phyloP scores from a whole-genome alignment of 2,797 vertebrate genomes.

The Takifugu rubripes region DNA sequence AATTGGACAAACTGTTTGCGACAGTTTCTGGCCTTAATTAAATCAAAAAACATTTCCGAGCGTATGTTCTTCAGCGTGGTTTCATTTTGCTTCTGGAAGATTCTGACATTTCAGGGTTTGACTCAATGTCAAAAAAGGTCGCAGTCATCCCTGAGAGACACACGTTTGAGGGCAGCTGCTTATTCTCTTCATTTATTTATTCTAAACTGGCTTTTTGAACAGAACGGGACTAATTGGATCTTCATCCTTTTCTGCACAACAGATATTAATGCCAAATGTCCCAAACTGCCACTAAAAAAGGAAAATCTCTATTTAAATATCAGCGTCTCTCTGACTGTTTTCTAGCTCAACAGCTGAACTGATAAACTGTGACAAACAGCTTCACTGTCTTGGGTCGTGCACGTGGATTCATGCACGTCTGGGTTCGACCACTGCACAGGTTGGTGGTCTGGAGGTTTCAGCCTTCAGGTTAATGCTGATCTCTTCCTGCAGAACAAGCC shows the following conservation, averaged over 20 bases:
- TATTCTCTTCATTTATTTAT: not conserved
- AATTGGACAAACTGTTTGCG: not conserved
- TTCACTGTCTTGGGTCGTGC: not conserved
- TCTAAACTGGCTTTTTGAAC: not conserved
- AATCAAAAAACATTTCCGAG: not conserved
- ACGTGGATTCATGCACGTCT: no score
- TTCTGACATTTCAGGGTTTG: constrained; percentile 46
- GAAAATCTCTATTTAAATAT: not conserved
- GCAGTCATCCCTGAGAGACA: constrained; percentile 18
- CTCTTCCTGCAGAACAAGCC: not conserved
- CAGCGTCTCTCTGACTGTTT: constrained; percentile 13
- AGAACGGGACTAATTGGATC: not conserved
- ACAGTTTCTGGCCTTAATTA: constrained; percentile 5
- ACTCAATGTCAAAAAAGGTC: constrained; percentile 44
- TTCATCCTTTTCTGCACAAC: constrained; percentile 1
- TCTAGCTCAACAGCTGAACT: constrained; percentile 4
- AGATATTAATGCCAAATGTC: not conserved
- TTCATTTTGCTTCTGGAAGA: constrained; percentile 23
- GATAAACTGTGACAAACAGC: constrained; percentile 5
- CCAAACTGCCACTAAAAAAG: not conserved
- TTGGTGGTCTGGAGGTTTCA: not conserved
- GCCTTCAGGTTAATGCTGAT: not conserved
- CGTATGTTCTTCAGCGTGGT: constrained; percentile 5
- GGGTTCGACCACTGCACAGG: not conserved
- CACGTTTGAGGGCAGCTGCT: constrained; percentile 7